Conservation (phyloP, 2,888 invertebrate species). For the Mythimna loreyi region DNA sequence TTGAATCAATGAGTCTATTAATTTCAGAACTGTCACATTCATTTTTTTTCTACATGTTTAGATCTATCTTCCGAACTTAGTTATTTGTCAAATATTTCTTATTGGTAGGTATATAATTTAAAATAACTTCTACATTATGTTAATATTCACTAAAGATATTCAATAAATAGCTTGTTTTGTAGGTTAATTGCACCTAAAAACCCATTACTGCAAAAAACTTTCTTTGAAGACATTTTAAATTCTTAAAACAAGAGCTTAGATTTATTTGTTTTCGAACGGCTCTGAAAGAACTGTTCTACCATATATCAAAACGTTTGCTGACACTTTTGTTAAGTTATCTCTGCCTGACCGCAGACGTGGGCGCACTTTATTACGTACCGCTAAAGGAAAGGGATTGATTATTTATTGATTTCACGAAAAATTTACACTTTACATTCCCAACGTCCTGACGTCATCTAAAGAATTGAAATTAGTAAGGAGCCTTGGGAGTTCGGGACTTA, state of each 20-base stretch:
- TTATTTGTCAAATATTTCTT: slow-evolving; percentile 7
- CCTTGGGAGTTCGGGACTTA: slow-evolving; percentile 27
- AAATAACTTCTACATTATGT: slow-evolving; percentile 32
- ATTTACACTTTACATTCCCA: slow-evolving; percentile 47
- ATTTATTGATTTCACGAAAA: slow-evolving; percentile 68
- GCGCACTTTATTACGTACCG: slow-evolving; percentile 71
- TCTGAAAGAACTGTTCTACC: slow-evolving; percentile 53
- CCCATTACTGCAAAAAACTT: slow-evolving; percentile 26
- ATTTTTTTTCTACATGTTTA: not conserved
- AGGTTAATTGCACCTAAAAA: slow-evolving; percentile 43
- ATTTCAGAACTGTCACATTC: slow-evolving; percentile 9
- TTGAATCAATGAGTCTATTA: slow-evolving; percentile 31
- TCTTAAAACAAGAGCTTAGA: slow-evolving; percentile 40
- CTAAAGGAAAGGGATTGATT: slow-evolving; percentile 62
- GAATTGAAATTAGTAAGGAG: slow-evolving; percentile 50
- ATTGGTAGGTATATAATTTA: not conserved
- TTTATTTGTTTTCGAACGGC: slow-evolving; percentile 54
- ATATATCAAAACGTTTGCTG: slow-evolving; percentile 66
- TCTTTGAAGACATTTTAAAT: slow-evolving; percentile 20
- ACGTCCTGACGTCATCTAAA: slow-evolving; percentile 65
- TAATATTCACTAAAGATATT: slow-evolving; percentile 35
- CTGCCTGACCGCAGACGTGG: slow-evolving; percentile 69
- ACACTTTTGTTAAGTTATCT: slow-evolving; percentile 69
- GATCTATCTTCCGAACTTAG: not conserved
- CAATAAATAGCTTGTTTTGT: slow-evolving; percentile 22